Percentiles rank a stretch among this genome's conserved stretches.
Conservation (phyloP, 2,113 vertebrate genomes). For the Okapia johnstoni region DNA sequence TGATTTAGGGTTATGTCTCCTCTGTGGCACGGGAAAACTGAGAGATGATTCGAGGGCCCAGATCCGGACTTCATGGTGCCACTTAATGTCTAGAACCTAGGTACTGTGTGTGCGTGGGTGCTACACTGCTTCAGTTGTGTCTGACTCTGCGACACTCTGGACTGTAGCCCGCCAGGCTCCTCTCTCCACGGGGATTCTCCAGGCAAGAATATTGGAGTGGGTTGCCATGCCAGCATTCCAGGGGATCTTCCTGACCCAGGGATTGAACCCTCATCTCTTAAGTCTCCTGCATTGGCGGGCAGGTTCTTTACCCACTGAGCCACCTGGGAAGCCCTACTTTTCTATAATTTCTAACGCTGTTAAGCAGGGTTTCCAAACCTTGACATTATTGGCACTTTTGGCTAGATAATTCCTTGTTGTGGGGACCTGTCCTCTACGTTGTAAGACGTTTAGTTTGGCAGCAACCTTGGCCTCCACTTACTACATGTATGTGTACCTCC, state of each 20-base stretch:
- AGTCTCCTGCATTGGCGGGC: not conserved
- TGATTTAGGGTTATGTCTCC: not conserved
- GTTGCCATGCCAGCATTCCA: not conserved
- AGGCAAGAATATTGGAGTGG: not conserved
- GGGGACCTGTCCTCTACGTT: not conserved
- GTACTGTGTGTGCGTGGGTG: no score
- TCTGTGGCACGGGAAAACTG: not conserved
- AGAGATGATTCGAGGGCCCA: not conserved
- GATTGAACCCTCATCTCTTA: not conserved
- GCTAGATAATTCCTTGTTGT: not conserved
- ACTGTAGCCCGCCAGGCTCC: not conserved
- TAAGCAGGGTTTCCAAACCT: not conserved
- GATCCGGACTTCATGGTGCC: not conserved
- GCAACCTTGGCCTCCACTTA: not conserved
- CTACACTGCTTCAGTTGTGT: not conserved
- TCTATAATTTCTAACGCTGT: not conserved
- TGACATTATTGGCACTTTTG: not conserved
- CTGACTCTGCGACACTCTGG: not conserved
- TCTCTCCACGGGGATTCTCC: not conserved
- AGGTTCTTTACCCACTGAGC: not conserved
- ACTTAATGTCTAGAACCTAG: not conserved
- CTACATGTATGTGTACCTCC: not conserved
- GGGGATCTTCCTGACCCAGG: not conserved
- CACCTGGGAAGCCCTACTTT: not conserved
- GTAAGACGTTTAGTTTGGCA: not conserved